Evolutionary conservation across 53 echinoderm and acorn worm species (phyloP), one percentile per base, ranked within the genome.

Genomic region (Zoroaster sp.): DNA sequence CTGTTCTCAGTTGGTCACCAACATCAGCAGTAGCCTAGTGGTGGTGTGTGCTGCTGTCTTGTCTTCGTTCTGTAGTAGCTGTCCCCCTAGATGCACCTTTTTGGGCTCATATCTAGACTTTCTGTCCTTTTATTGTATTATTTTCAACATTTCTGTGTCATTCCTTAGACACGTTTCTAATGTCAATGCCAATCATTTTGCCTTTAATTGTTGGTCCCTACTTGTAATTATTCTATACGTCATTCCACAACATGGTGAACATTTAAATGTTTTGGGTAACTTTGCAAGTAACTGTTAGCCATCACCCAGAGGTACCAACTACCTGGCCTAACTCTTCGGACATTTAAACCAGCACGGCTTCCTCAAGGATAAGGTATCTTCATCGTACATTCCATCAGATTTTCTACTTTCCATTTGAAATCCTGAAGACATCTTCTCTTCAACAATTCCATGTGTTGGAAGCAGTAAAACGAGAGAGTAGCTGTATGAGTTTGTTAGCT

Each of bases 1-100:
- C 78, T 78, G 78, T 72, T 9, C 63, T n/a, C 63, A 54, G 54
- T 85, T 85, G 85, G 85, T 85, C 85, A 71, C 70, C 69, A 85
- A 71, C 70, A 71, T 85, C 33, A 69, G 70, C 71, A 47, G 71
- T 71, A 85, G 85, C 51, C 49, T 81, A 34, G 85, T 71, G 85
- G 46, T 85, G 85, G 68, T 71, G 85, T 85, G 70, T 85, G 35
- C 71, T 85, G 85, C 85, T 70, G 44, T 28, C 77, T 25, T 85
- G 70, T 85, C 71, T 66, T 71, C 85, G 71, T 85, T 85, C 85
- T 71, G 85, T 85, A 35, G 70, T 85, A 70, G 85, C 52, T 49
- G 43, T 85, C 71, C 85, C 85, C 85, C 71, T 85, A 85, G 85
- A 85, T 85, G 85, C 85, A 85, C 51, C 85, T 44, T 79, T 79